Percentiles rank a stretch among this genome's conserved stretches.
Evolutionary conservation across 2,888 invertebrate genomes (phyloP).

Genomic region (Trichopoda pennipes): DNA sequence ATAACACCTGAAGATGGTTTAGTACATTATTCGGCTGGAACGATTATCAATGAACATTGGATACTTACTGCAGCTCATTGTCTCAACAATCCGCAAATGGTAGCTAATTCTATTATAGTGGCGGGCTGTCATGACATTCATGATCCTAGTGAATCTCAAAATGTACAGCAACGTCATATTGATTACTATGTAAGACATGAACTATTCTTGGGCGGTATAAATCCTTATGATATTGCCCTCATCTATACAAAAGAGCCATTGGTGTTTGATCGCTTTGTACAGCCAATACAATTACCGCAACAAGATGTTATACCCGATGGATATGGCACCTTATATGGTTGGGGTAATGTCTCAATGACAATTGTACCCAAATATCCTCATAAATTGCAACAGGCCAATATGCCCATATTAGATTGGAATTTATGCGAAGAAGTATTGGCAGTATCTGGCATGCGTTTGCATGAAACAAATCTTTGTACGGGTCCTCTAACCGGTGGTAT

Average conservation of each 20-base stretch:
- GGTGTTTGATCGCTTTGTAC: conserved; percentile 75
- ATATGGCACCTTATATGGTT: conserved; percentile 78
- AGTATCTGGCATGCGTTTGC: conserved; percentile 74
- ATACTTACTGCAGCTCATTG: conserved; percentile 80
- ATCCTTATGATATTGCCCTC: conserved; percentile 79
- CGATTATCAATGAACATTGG: conserved; percentile 79
- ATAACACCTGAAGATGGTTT: conserved; percentile 74
- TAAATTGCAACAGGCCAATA: conserved; percentile 75
- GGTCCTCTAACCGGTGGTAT: conserved; percentile 79
- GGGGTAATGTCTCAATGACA: conserved; percentile 80
- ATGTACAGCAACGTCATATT: conserved; percentile 76
- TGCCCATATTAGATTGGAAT: conserved; percentile 77
- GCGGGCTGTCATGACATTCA: conserved; percentile 79
- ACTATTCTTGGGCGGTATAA: conserved; percentile 77
- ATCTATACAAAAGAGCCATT: conserved; percentile 77
- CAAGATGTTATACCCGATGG: conserved; percentile 75
- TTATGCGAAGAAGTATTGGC: conserved; percentile 77
- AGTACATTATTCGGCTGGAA: conserved; percentile 79
- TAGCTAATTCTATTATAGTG: conserved; percentile 76
- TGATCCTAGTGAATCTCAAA: conserved; percentile 70
- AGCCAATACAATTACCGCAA: conserved; percentile 76
- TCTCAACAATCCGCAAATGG: conserved; percentile 73
- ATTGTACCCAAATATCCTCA: conserved; percentile 77
- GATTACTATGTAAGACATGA: conserved; percentile 78
- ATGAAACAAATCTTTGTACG: conserved; percentile 79